Evolutionary conservation across 1,140 invertebrate genomes (phyloP).

Genomic region (Drosophila kurseongensis): DNA sequence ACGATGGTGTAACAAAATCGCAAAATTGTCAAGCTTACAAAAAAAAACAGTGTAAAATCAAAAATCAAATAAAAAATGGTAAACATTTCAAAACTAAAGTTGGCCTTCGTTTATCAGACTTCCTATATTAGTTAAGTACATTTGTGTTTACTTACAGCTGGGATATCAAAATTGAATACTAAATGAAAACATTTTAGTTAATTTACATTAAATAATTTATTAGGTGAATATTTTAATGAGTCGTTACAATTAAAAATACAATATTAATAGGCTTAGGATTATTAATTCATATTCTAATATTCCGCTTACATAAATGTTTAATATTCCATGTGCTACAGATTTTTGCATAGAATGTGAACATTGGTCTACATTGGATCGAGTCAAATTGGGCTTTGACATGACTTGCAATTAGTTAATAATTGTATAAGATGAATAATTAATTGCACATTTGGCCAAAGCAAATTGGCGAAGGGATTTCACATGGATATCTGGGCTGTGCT

Average conservation of each 20-base stretch:
- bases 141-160: no score
- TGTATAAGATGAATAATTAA: conserved; percentile 54
- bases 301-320: conserved; percentile 4
- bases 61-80: conserved; percentile 76
- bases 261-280: conserved; percentile 23
- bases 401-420: conserved; percentile 49
- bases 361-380: conserved; percentile 1
- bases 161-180: no score
- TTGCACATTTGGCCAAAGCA: conserved; percentile 65
- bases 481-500: conserved; percentile 28
- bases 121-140: no score
- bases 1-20: conserved; percentile 49
- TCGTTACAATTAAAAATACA: conserved; percentile 11
- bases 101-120: no score
- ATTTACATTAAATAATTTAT: conserved; percentile 46
- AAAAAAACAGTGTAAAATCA: conserved; percentile 67
- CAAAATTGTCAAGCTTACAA: conserved; percentile 69
- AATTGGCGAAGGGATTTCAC: conserved; percentile 66
- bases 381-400: conserved; percentile 41
- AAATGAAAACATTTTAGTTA: background rate
- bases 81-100: conserved; percentile 53
- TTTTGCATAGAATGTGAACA: conserved; percentile 16
- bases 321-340: background rate
- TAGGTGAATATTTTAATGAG: conserved; percentile 25
- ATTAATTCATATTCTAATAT: conserved; percentile 11